Percentiles rank a stretch among this genome's conserved stretches.
phyloP scores from a whole-genome alignment of 2,888 invertebrate species.

The Drosophila suboccidentalis region DNA sequence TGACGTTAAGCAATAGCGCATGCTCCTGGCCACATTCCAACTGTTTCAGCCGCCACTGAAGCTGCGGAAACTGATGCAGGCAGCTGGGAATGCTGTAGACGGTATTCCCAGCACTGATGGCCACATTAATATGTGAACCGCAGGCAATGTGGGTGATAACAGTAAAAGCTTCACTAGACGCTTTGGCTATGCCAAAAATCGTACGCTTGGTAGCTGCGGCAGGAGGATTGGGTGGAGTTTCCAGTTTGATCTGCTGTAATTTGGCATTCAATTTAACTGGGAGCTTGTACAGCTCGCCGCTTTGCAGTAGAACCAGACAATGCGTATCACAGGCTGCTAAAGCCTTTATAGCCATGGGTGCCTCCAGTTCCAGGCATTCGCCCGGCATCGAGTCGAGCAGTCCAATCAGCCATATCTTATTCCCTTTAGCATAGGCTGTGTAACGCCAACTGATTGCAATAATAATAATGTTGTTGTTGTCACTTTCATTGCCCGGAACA shows the following conservation, averaged over 20 bases:
- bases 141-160: slow-evolving; percentile 85
- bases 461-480: slow-evolving; percentile 37
- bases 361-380: slow-evolving; percentile 50
- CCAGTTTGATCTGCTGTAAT: slow-evolving; percentile 68
- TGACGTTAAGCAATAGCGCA: slow-evolving; percentile 89
- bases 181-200: slow-evolving; percentile 69
- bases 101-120: slow-evolving; percentile 86
- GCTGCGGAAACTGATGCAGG: slow-evolving; percentile 86
- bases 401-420: slow-evolving; percentile 67
- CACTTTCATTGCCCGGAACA: slow-evolving; percentile 18
- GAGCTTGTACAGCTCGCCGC: slow-evolving; percentile 79
- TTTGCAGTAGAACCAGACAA: slow-evolving; percentile 78
- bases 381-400: slow-evolving; percentile 57
- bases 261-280: slow-evolving; percentile 38
- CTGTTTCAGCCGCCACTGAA: slow-evolving; percentile 87
- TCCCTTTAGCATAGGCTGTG: slow-evolving; percentile 67
- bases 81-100: slow-evolving; percentile 89
- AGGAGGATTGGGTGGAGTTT: slow-evolving; percentile 28
- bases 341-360: slow-evolving; percentile 61
- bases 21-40: slow-evolving; percentile 94
- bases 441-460: slow-evolving; percentile 79
- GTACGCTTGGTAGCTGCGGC: slow-evolving; percentile 64
- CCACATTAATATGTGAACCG: slow-evolving; percentile 86
- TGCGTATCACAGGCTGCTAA: slow-evolving; percentile 75
- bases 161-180: slow-evolving; percentile 33